Base-by-base conservation (phyloP, 2,888 invertebrate species). In the Sesia bembeciformis region DNA sequence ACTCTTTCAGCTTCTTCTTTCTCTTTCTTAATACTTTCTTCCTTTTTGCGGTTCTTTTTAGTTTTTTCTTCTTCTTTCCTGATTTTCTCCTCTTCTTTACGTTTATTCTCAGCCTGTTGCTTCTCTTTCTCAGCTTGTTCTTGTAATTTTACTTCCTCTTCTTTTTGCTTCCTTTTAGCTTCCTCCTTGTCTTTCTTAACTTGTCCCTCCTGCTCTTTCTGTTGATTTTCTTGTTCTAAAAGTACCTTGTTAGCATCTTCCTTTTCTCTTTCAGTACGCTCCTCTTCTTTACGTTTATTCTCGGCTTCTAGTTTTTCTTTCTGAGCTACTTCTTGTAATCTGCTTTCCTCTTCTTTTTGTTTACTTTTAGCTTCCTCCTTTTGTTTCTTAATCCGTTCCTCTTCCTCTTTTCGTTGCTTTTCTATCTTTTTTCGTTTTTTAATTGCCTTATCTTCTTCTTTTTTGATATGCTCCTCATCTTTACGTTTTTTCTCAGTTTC, bases 31-130 rank as follows among this genome's bases (percentile, higher is more conserved):
- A 53, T 43, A 42, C 54, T 52, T 41, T 53, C 49, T 52, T 52
- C 55, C 56, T 39, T 56, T 57, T 54, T 56, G 6, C 49, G n/a
- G 49, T 39, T 39, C 41, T 46, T 0, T 46, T 57, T 54, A 54
- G 49, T 56, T 62, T 52, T 61, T 60, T 51, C 61, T 56, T 49
- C 55, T 54, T 56, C 68, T 42, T 55, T 57, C 40, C 56, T 55
- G 51, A 52, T 52, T 4, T 3, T 0, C 4, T 52, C 52, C n/a
- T 52, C 52, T 53, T 39, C 50, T 53, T 52, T 52, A 51, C 54
- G 54, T 61, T 59, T 52, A 49, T 55, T 56, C 62, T 54, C 52
- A 51, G 59, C 53, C 50, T 57, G 56, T 62, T 56, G 38, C 53
- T 41, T 53, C 57, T 49, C 43, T 56, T n/a, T 60, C 55, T 52